Base-by-base conservation (phyloP, 2,888 invertebrate species). In the Ophion costatus region DNA sequence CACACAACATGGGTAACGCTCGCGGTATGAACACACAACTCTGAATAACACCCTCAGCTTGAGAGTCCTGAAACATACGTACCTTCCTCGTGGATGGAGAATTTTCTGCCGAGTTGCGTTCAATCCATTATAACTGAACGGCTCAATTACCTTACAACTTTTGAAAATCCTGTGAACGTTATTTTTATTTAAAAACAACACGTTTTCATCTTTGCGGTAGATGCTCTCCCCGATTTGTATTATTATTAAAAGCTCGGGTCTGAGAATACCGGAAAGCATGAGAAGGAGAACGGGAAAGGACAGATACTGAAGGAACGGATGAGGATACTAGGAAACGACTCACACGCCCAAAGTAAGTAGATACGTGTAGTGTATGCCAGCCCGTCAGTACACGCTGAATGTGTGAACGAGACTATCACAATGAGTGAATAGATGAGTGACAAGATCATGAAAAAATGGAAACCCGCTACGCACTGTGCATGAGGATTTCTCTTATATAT, bases 381-480 rank as follows among this genome's bases (percentile, higher is more conserved):
- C 1, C 51, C 51, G 17, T 4, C 51, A 17, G 11, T 17, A 17
- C 17, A 80, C 73, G 59, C 59, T 80, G 29, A 51, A 42, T 61
- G 70, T 17, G 61, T 7, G 51, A 14, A 67, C 59, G 67, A 74
- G 69, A 74, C 57, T 10, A 73, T 33, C 66, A 42, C 4, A 33
- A 75, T 38, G 33, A 61, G 7, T 42, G 56, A 45, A 42, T 24
- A 29, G 51, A 61, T 33, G 11, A 33, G 42, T 61, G 24, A 63
- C 14, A 14, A 42, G 73, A 29, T 42, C 61, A 73, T 57, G 63
- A 78, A 78, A 84, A 69, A 57, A 51, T 29, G 51, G 69, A 81
- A 51, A 33, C 24, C 64, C 45, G 64, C 66, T 59, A 66, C 29
- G 42, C 42, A 24, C 56, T 20, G 24, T 66, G 66, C 29, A 7